Evolutionary conservation across 2,113 vertebrate species (phyloP).

Genomic region (Nanorana parkeri): DNA sequence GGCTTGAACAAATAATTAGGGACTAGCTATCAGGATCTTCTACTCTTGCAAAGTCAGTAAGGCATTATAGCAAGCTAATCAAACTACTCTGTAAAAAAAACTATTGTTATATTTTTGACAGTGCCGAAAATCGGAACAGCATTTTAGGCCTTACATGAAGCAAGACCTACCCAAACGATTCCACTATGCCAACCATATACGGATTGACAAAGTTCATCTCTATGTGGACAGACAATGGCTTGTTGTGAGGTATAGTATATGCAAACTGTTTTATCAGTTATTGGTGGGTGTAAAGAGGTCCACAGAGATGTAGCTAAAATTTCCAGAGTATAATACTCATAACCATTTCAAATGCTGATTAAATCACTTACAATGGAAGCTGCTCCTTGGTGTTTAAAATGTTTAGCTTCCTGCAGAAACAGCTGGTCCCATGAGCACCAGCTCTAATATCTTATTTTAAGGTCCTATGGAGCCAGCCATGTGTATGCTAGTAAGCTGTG

Average conservation of each 20-base stretch:
- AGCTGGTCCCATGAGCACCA: too few species aligned
- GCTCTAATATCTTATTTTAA: too few species aligned
- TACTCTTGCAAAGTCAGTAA: too few species aligned
- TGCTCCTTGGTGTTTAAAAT: too few species aligned
- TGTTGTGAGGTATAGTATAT: conserved; percentile 76
- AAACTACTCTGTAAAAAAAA: not conserved
- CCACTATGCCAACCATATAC: conserved; percentile 87
- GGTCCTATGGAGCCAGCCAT: too few species aligned
- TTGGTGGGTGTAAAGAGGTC: conserved; percentile 63
- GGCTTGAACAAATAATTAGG: too few species aligned
- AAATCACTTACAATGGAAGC: too few species aligned
- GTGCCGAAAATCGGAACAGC: conserved; percentile 83
- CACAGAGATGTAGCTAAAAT: rapidly evolving
- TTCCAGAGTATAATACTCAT: too few species aligned
- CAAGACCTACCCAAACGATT: conserved; percentile 90
- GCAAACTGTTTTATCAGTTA: not conserved
- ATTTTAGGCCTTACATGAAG: conserved; percentile 90
- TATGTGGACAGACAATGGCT: conserved; percentile 88
- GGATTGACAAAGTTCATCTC: conserved; percentile 90
- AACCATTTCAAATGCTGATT: too few species aligned
- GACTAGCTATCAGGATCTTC: too few species aligned
- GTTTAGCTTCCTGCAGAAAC: too few species aligned
- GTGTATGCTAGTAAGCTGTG: too few species aligned
- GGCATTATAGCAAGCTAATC: not conserved
- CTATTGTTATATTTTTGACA: conserved; percentile 64